These are phyloP conservation scores for Gila robusta DNA, from an alignment of 2,797 vertebrate species.

Conservation along the genomic window DNA sequence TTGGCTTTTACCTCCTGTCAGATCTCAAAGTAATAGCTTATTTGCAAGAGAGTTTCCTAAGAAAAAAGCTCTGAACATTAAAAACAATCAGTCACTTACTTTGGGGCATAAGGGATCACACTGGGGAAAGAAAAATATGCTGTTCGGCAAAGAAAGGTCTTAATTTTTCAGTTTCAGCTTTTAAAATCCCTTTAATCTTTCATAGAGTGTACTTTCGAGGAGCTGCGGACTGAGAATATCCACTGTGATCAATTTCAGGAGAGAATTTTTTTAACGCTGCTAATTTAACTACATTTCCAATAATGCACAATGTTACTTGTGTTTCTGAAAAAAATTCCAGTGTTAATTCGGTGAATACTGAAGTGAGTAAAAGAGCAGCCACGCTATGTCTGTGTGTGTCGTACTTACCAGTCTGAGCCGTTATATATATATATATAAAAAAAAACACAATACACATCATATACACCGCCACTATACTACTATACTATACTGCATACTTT, in stretches of 20 bases:
- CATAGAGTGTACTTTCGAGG: constrained; percentile 69
- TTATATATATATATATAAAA: not conserved
- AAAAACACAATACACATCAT: no score
- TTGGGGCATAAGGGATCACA: constrained; percentile 3
- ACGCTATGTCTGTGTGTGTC: not conserved
- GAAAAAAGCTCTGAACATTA: constrained; percentile 7
- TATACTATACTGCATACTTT: not conserved
- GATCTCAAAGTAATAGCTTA: not conserved
- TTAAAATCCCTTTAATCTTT: constrained; percentile 80
- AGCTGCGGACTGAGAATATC: constrained; percentile 58
- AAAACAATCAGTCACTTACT: constrained; percentile 17
- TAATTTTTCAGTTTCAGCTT: constrained; percentile 78
- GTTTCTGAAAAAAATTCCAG: not conserved
- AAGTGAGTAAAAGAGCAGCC: not conserved
- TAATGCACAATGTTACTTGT: no score
- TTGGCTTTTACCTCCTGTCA: not conserved
- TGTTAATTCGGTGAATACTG: not conserved
- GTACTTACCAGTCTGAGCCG: not conserved
- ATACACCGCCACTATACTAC: no score
- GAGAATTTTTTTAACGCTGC: not conserved
- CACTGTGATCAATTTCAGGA: constrained; percentile 69
- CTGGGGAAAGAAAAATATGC: not conserved
- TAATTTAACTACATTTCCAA: no score
- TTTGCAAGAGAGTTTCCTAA: constrained; percentile 9
- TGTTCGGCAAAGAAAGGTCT: constrained; percentile 14